Conservation (phyloP, 2,888 invertebrate genomes). For the Pristionchus maxplancki region DNA sequence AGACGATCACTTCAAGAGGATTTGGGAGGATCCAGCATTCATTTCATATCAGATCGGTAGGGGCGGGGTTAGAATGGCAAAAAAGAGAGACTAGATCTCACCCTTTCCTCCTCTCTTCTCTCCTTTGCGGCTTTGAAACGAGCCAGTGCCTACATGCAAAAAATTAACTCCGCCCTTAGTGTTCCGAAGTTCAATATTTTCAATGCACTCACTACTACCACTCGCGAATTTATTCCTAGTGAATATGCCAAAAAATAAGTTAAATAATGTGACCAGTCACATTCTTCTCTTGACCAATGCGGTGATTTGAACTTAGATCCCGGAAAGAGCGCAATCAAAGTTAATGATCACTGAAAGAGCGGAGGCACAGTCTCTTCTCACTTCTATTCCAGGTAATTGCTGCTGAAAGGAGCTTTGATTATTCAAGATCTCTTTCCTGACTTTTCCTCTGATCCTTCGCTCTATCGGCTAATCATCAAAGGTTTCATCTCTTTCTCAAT, state of each 20-base stretch:
- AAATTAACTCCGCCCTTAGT: neutral
- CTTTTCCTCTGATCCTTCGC: neutral
- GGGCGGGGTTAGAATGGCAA: neutral
- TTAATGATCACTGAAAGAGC: neutral
- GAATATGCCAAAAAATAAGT: no score
- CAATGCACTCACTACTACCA: no score
- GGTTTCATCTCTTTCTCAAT: neutral
- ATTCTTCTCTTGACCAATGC: neutral
- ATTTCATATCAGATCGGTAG: neutral
- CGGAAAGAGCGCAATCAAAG: neutral
- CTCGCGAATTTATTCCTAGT: no score
- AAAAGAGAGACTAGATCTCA: neutral
- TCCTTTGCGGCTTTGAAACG: constrained; percentile 4
- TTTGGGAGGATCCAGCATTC: neutral
- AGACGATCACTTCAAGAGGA: neutral
- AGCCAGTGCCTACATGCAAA: neutral
- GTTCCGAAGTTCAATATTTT: neutral
- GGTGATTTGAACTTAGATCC: neutral
- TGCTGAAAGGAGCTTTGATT: neutral
- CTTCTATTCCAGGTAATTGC: constrained; percentile 11
- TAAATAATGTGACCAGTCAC: no score
- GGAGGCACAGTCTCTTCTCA: neutral
- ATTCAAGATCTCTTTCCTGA: constrained; percentile 7
- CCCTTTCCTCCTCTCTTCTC: neutral
- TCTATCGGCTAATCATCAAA: neutral